Base-by-base conservation (phyloP, 2,797 vertebrate species). In the Alfaro cultratus region DNA sequence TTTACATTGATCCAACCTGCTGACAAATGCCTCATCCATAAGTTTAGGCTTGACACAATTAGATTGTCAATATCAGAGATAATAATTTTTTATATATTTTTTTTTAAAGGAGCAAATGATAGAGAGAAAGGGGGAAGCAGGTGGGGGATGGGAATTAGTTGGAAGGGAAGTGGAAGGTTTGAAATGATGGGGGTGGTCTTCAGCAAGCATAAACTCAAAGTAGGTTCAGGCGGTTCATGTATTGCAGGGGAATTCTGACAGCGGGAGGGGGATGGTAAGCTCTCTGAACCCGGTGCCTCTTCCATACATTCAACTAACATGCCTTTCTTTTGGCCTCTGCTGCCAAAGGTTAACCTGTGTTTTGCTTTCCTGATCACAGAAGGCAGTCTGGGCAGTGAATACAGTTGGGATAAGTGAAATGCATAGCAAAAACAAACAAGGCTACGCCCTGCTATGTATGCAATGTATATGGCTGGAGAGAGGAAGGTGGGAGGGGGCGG, bases 181-280 rank as follows among this genome's bases (percentile, higher is more conserved):
- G 83, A 86, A 87, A 85, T 84, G 81, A 67, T 85, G 90, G 91
- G 88, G 89, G 89, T 89, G 84, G 92, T 88, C 81, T 76, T 86
- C 76, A 87, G 55, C 85, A 75, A 36, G 36, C 51, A 78, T 94
- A 91, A 93, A 94, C 95, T 83, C 79, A 53, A 78, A 81, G 85
- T 57, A 84, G 90, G 94, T 93, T 94, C 91, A 89, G 0, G 41
- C 68, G 53, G 92, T 94, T 94, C 91, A 89, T 86, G 78, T 89
- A 84, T 79, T 84, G 82, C 80, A 85, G 76, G 88, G 93, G 94
- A 94, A 94, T 94, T 92, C 80, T 77, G 75, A 70, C 67, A 70
- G 67, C 23, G 13, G 67, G 72, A 64, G 89, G 89, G 90, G 90
- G 80, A 75, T 83, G 87, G 85, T 73, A 73, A 68, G 76, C 75